Evolutionary conservation across 1,140 invertebrate species (phyloP).

Genomic region (Hyposmocoma kahamanoa): DNA sequence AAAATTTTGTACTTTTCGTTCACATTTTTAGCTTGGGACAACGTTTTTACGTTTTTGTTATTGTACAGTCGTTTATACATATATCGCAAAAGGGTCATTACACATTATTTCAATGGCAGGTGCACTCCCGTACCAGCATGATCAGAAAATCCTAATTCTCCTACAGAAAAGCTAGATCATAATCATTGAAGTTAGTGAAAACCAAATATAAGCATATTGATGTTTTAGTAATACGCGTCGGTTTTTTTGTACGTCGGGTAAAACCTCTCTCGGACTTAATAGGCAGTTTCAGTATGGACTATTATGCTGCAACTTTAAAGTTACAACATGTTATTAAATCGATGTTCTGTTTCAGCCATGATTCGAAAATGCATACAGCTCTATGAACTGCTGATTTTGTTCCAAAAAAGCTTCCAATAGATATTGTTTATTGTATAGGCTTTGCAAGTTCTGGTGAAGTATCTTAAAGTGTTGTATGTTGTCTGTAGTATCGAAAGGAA

Average conservation of each 20-base stretch:
- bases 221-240: not conserved
- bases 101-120: not conserved
- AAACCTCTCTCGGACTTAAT: not conserved
- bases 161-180: not conserved
- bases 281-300: not conserved
- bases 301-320: slow-evolving; percentile 5
- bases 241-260: not conserved
- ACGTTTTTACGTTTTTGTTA: not conserved
- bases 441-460: not conserved
- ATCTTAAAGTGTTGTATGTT: no score
- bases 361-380: not conserved
- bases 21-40: not conserved
- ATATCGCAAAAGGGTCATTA: not conserved
- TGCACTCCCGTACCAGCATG: not conserved
- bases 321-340: not conserved
- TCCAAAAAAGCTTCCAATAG: not conserved
- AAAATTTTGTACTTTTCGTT: not conserved
- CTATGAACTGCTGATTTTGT: not conserved
- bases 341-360: slow-evolving; percentile 2
- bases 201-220: not conserved
- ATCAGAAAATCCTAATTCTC: not conserved
- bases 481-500: no score
- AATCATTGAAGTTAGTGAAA: slow-evolving; percentile 1
- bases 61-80: not conserved
- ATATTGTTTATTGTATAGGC: not conserved